Evolutionary conservation across 2,113 vertebrate species (phyloP), one percentile per base, ranked within the genome.

Genomic region (Gila orcuttii): DNA sequence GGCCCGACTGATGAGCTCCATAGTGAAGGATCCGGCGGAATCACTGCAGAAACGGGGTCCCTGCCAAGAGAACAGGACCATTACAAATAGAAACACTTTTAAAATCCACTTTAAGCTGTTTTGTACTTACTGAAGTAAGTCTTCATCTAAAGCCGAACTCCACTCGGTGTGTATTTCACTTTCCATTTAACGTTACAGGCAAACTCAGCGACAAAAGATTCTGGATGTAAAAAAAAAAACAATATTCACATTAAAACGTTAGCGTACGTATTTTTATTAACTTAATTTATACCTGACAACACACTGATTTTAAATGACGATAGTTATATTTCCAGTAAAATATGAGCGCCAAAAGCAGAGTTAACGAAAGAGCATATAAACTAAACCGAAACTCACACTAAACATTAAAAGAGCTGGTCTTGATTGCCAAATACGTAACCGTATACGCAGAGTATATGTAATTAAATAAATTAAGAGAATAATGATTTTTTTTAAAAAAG

Each of bases 111-210:
- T 39, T 17, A 57, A 45, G 25, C 1, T n/a, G 42, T 68, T 36
- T 33, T 75, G 25, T 55, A 68, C 79, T 77, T 39, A 86, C 85
- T 33, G 28, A 23, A 12, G 2, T 9, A 64, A 9, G n/a, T 68
- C 59, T 17, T 82, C 59, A 2, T 59, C 45, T 64, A 68, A 57
- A 2, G 57, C 59, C n/a, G n/a, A 75, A 17, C 71, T 68, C 79
- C 79, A 77, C 8, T 82, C 85, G 17, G 52, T 59, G 9, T 23
- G 69, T 39, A n/a, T 21, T 12, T 79, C 78, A 10, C 45, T 83
- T 74, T 82, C 79, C 85, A 86, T 86, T 73, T 52, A 52, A 50
- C 50, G 50, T 17, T 55, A 83, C 21, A 73, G 19, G 3, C 23
- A 59, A 57, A 36, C 9, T 36, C 55, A 79, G 55, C 31, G 57